Evolutionary conservation across 2,888 invertebrate genomes (phyloP).

Genomic region (Adineta ricciae): DNA sequence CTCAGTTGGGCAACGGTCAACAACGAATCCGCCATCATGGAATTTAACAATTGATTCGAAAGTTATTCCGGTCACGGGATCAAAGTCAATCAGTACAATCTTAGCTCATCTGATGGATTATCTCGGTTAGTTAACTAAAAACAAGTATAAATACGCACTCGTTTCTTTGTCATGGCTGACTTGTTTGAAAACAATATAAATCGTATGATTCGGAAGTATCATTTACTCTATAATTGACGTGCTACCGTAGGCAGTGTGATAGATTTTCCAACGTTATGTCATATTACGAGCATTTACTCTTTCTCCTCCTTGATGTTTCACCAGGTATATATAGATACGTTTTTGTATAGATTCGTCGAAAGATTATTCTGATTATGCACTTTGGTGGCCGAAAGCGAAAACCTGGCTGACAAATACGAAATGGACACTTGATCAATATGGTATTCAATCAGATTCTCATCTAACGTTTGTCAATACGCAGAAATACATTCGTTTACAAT

Average conservation of each 20-base stretch:
- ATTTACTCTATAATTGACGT: too few species aligned
- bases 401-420: conserved; percentile 84
- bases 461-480: conserved; percentile 95
- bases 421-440: conserved; percentile 89
- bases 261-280: too few species aligned
- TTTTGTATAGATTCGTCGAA: not conserved
- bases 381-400: conserved; percentile 95
- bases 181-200: too few species aligned
- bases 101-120: not conserved
- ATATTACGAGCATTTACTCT: too few species aligned
- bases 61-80: not conserved
- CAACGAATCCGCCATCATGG: not conserved
- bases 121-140: not conserved
- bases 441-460: conserved; percentile 82
- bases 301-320: too few species aligned
- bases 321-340: too few species aligned
- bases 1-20: not conserved
- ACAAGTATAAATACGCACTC: not conserved
- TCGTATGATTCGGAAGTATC: too few species aligned
- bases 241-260: too few species aligned
- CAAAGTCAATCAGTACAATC: not conserved
- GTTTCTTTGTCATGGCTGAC: too few species aligned
- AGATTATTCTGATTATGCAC: conserved; percentile 93
- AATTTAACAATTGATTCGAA: conserved; percentile 2
- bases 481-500: conserved; percentile 73